A percentile compares a stretch with the other conserved stretches of the same genome.
Conservation (phyloP, 2,113 vertebrate species). For the Coracopsis vasa region DNA sequence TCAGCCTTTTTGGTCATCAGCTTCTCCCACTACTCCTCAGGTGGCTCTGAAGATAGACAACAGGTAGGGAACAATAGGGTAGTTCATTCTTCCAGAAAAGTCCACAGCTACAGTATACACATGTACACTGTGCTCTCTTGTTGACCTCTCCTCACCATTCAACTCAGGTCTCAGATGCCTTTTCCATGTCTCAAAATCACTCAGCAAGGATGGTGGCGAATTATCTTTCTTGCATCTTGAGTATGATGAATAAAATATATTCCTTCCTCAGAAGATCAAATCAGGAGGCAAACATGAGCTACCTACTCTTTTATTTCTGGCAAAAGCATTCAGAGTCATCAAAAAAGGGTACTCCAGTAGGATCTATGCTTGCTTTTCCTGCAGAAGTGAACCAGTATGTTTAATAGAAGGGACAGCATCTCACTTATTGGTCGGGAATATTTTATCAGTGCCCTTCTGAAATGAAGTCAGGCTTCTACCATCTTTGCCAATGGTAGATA, state of each 20-base stretch:
- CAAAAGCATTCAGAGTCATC: background rate
- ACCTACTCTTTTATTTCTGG: background rate
- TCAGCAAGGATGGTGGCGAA: background rate
- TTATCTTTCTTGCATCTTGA: background rate
- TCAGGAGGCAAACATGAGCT: background rate
- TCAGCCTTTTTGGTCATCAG: background rate
- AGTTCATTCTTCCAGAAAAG: background rate
- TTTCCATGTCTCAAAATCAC: background rate
- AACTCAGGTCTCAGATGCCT: background rate
- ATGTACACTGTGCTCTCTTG: background rate
- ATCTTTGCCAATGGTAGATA: background rate
- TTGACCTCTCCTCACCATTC: background rate
- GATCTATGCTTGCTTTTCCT: background rate
- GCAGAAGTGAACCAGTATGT: background rate
- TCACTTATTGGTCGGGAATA: background rate
- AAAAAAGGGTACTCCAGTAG: background rate
- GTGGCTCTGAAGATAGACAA: background rate
- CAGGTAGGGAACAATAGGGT: background rate
- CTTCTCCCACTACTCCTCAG: background rate
- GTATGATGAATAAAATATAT: background rate
- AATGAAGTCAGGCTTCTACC: background rate
- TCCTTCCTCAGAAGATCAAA: background rate
- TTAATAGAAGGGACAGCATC: background rate
- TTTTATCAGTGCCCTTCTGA: background rate
- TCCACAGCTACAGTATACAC: background rate